Percentiles rank a stretch among this genome's conserved stretches.
Evolutionary conservation across 2,888 invertebrate species (phyloP).

Genomic region (Apamea monoglypha): DNA sequence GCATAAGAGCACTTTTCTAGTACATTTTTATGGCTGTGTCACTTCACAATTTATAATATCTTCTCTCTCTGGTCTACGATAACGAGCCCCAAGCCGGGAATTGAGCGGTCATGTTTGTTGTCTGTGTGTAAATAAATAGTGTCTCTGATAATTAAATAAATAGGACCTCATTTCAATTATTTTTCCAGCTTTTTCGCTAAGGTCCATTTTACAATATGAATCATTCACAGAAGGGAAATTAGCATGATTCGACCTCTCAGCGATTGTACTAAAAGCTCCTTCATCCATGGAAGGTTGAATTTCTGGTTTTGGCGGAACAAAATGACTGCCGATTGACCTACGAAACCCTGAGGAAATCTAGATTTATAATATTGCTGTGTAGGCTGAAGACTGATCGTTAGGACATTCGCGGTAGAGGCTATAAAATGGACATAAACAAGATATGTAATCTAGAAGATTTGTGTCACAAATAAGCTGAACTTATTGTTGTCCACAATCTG

Average conservation of each 20-base stretch:
- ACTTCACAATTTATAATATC: neutral
- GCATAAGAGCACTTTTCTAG: neutral
- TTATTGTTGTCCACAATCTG: neutral
- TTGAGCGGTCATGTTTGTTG: neutral
- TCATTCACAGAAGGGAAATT: neutral
- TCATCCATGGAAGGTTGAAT: slow-evolving; percentile 35
- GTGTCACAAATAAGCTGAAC: slow-evolving; percentile 16
- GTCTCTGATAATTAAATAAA: neutral
- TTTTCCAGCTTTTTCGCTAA: too few species aligned
- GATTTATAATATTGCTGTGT: slow-evolving; percentile 28
- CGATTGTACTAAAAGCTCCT: slow-evolving; percentile 25
- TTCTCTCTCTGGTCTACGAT: neutral
- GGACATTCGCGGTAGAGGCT: slow-evolving; percentile 6
- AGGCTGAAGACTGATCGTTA: slow-evolving; percentile 8
- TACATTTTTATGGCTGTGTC: too few species aligned
- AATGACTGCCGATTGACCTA: slow-evolving; percentile 33
- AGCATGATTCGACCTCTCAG: neutral
- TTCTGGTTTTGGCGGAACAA: slow-evolving; percentile 37
- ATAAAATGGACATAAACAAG: slow-evolving; percentile 4
- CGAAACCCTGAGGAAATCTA: slow-evolving; percentile 25
- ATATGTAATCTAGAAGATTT: slow-evolving; percentile 22
- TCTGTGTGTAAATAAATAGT: neutral
- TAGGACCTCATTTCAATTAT: too few species aligned
- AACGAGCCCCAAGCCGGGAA: neutral
- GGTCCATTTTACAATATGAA: neutral